Conservation (phyloP, 2,113 vertebrate species). For the Pseudolaguvia tuberculata region DNA sequence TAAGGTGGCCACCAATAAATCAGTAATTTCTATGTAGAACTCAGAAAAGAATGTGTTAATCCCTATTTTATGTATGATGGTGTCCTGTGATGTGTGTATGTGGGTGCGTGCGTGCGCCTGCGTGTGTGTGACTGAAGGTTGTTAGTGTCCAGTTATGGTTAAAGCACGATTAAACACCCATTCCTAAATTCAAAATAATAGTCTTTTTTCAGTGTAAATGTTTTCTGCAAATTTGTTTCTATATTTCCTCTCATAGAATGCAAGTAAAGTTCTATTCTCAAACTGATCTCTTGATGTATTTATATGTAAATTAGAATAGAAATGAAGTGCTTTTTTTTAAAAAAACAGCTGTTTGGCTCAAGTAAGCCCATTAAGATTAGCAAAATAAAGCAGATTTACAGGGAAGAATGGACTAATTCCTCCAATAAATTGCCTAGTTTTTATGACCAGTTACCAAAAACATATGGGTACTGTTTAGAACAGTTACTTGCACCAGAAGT, state of each 20-base stretch:
- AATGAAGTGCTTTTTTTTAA: not conserved
- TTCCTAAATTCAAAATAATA: conserved; percentile 44
- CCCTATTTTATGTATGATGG: conserved; percentile 79
- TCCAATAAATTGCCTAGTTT: no score
- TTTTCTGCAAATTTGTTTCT: conserved; percentile 62
- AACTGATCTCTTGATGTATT: conserved; percentile 1
- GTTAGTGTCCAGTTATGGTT: conserved; percentile 63
- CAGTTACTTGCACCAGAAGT: no score
- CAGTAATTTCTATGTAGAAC: conserved; percentile 85
- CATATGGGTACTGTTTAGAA: no score
- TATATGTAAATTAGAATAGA: conserved; percentile 20
- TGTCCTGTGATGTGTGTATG: conserved; percentile 68
- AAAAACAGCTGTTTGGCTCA: not conserved
- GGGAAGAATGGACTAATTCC: no score
- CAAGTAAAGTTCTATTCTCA: conserved; percentile 70
- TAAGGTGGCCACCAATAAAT: conserved; percentile 56
- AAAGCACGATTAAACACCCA: conserved; percentile 57
- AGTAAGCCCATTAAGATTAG: no score
- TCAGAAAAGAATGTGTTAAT: conserved; percentile 69
- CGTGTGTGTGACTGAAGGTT: conserved; percentile 46
- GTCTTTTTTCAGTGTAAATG: conserved; percentile 50
- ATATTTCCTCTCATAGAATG: conserved; percentile 78
- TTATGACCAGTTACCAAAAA: no score
- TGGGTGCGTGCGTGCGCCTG: not conserved
- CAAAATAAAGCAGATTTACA: no score